Base-by-base conservation (phyloP, 2,797 vertebrate genomes). In the Tragelaphus oryx region DNA sequence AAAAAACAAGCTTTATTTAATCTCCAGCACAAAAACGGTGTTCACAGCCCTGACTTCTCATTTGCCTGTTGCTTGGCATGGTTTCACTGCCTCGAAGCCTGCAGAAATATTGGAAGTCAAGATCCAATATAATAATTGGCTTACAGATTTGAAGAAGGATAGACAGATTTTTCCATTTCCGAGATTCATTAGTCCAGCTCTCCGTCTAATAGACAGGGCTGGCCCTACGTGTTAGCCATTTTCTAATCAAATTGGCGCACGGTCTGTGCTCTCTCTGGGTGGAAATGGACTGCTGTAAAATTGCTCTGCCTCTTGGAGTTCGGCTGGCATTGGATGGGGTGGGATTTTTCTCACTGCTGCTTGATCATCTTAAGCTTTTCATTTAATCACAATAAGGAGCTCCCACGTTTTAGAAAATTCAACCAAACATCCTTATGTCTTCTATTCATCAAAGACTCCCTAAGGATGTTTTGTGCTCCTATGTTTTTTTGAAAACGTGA, bases 121-220 rank as follows among this genome's bases (percentile, higher is more conserved):
- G 97, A 95, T 93, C 90, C 96, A 96, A 91, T 94, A 93, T 96
- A 95, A 96, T 97, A 97, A 97, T 96, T 97, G 97, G 95, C 94
- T 97, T 97, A 83, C 88, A 74, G 90, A 91, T 94, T 95, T 91
- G 90, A 97, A 93, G 94, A 93, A 95, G 81, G 92, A 88, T 96
- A 81, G 97, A 87, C 83, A 95, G 94, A 94, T 78, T 75, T 83
- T 94, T 89, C 96, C 94, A 79, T 97, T 94, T 97, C 97, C 95
- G 94, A 94, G 96, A 97, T 97, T 96, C 95, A 97, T 97, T 94
- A 95, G 97, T 76, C 59, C 81, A 59, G 59, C 81, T 55, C 65
- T 92, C 92, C 82, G 57, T 24, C 37, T 93, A 92, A 88, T 95
- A 92, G 96, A 92, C 85, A 65, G 93, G 94, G 89, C 93, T 97